Percentiles rank a stretch among this genome's conserved stretches.
Evolutionary conservation across 2,888 invertebrate species (phyloP).

Genomic region (Falcaria lacertinaria): DNA sequence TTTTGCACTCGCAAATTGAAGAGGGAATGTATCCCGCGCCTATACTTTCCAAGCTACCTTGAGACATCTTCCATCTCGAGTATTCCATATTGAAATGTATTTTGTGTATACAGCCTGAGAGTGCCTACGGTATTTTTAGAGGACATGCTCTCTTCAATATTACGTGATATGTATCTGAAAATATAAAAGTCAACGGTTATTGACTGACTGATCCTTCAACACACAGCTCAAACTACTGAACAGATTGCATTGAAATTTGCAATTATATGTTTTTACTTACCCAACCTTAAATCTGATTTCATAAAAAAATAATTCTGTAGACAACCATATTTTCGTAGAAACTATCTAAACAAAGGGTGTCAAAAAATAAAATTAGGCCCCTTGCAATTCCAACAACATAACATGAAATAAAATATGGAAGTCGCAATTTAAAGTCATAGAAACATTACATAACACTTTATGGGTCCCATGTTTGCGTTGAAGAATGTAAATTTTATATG

Average conservation of each 20-base stretch:
- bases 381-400: not conserved
- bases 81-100: not conserved
- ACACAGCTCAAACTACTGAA: too few species aligned
- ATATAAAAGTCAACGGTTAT: too few species aligned
- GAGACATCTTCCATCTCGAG: slow-evolving; percentile 19
- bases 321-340: too few species aligned
- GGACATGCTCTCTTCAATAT: too few species aligned
- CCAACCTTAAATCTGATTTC: too few species aligned
- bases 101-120: not conserved
- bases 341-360: too few species aligned
- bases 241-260: too few species aligned
- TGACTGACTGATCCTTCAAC: too few species aligned
- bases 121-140: too few species aligned
- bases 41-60: slow-evolving; percentile 18
- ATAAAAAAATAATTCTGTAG: too few species aligned
- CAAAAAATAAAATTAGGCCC: not conserved
- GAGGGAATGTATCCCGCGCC: slow-evolving; percentile 37
- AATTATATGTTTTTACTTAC: too few species aligned
- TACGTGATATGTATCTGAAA: too few species aligned
- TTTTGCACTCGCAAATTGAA: slow-evolving; percentile 59
- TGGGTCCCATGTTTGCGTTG: slow-evolving; percentile 32
- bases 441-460: slow-evolving; percentile 18
- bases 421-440: slow-evolving; percentile 2
- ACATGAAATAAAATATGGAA: not conserved
- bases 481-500: slow-evolving; percentile 44